A percentile compares a stretch with the other conserved stretches of the same genome.
Evolutionary conservation across 1,140 invertebrate genomes (phyloP).

Genomic region (Halotydeus destructor): DNA sequence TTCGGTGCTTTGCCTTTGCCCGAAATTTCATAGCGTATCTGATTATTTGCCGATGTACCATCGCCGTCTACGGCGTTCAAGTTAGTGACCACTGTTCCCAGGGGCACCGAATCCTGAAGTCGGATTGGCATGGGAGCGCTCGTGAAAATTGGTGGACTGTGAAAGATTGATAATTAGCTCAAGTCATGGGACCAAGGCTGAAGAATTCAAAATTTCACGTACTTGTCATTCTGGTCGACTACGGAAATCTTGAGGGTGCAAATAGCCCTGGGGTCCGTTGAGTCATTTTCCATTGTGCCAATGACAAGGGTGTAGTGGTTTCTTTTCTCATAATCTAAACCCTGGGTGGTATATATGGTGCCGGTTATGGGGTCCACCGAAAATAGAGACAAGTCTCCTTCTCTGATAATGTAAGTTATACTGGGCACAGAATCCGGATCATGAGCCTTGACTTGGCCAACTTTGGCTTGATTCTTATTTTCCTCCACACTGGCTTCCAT

Average conservation of each 20-base stretch:
- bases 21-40: conserved; percentile 53
- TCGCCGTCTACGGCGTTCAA: conserved; percentile 56
- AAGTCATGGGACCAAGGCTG: conserved; percentile 15
- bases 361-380: conserved; percentile 55
- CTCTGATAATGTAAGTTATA: conserved; percentile 63
- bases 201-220: no score
- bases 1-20: conserved; percentile 47
- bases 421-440: conserved; percentile 19
- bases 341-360: conserved; percentile 44
- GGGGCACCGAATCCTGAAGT: conserved; percentile 53
- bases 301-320: conserved; percentile 47
- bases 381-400: conserved; percentile 56
- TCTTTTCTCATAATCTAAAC: conserved; percentile 54
- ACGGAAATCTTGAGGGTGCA: conserved; percentile 52
- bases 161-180: conserved; percentile 15
- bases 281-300: conserved; percentile 52
- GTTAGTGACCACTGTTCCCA: conserved; percentile 53
- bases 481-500: conserved; percentile 61
- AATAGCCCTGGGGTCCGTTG: conserved; percentile 36
- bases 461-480: conserved; percentile 48
- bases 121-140: conserved; percentile 53
- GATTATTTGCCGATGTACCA: conserved; percentile 32
- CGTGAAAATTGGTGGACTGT: conserved; percentile 53
- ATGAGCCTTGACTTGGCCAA: conserved; percentile 39
- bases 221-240: conserved; percentile 31